phyloP scores from a whole-genome alignment of 2,888 invertebrate genomes.

The Hedychridium roseum region DNA sequence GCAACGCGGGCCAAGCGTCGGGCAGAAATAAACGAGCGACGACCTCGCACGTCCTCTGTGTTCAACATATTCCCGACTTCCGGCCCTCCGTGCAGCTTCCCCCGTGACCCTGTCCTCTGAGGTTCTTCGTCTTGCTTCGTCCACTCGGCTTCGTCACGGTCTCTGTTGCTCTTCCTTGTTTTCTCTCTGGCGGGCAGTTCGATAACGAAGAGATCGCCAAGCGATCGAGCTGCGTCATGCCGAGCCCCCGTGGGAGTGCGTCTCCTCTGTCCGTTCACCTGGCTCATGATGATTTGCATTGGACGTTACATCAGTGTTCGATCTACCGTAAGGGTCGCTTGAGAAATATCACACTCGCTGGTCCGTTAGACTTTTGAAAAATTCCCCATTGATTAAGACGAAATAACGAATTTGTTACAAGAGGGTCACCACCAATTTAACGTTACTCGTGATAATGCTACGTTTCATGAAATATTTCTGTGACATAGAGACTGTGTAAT shows the following conservation, averaged over 20 bases:
- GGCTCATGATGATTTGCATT: slow-evolving; percentile 36
- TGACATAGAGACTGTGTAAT: no score
- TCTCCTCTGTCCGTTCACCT: slow-evolving; percentile 27
- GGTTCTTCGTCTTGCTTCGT: slow-evolving; percentile 12
- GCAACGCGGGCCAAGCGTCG: slow-evolving; percentile 36
- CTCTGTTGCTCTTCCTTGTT: no score
- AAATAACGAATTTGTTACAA: no score
- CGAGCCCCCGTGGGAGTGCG: slow-evolving; percentile 24
- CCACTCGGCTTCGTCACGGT: slow-evolving; percentile 14
- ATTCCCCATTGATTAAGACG: no score
- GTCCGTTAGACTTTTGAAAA: no score
- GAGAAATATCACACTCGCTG: no score
- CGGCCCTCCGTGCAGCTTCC: slow-evolving; percentile 3
- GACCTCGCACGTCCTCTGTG: slow-evolving; percentile 19
- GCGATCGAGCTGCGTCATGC: slow-evolving; percentile 29
- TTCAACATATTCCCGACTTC: neutral
- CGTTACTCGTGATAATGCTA: no score
- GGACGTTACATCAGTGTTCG: slow-evolving; percentile 27
- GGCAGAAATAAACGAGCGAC: slow-evolving; percentile 35
- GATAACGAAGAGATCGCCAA: slow-evolving; percentile 27
- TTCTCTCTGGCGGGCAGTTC: slow-evolving; percentile 13
- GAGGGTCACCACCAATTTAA: no score
- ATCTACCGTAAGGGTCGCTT: slow-evolving; percentile 20
- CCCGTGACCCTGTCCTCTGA: slow-evolving; percentile 13
- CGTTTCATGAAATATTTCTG: no score